A percentile compares a stretch with the other conserved stretches of the same genome.
Conservation (phyloP, 2,797 vertebrate genomes). For the Uromys caudimaculatus region DNA sequence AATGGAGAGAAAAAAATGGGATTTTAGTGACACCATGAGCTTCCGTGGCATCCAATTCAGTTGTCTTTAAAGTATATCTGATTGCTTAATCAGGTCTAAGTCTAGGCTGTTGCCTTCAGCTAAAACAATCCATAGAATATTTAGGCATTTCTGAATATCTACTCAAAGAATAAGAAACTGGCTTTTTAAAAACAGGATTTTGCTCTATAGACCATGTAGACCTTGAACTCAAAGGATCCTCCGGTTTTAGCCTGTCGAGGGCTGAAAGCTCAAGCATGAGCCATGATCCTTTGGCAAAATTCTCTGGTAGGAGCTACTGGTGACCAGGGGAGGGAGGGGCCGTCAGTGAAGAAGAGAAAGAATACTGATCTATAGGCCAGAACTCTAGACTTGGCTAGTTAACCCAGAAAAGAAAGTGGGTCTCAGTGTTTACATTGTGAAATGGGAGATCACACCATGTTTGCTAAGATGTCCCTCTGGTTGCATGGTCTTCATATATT, state of each 20-base stretch:
- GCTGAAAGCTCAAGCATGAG: neutral
- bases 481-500: neutral
- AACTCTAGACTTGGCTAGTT: neutral
- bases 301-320: neutral
- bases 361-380: neutral
- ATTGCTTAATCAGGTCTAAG: neutral
- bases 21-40: neutral
- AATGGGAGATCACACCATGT: too few relatives aligned
- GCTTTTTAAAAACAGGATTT: neutral
- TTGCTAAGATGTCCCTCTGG: neutral
- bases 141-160: neutral
- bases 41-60: neutral
- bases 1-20: neutral
- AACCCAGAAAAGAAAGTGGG: neutral
- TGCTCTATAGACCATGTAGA: neutral
- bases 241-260: neutral
- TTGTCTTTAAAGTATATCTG: neutral
- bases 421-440: neutral
- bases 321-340: neutral
- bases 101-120: neutral
- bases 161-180: neutral
- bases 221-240: neutral
- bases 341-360: too few relatives aligned
- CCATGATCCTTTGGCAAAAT: neutral
- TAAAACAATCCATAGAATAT: neutral